Evolutionary conservation across 2,113 vertebrate species (phyloP), one percentile per base, ranked within the genome.

Genomic region (Pseudorhombus dupliciocellatus): DNA sequence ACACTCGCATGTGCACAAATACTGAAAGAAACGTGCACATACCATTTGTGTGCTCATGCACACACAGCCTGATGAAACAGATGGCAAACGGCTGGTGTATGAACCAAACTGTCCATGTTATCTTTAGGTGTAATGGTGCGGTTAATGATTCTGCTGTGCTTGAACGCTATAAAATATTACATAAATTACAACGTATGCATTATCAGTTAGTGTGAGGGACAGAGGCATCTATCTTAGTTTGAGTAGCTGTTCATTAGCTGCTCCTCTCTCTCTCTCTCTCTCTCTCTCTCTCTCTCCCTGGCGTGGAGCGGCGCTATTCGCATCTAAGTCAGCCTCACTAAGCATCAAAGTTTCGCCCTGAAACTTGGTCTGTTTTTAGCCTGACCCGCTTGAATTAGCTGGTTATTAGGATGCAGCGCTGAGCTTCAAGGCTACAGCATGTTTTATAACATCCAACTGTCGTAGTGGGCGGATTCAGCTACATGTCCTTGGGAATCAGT

Each of bases 111-210:
- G 88, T 88, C 90, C 84, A 55, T 84, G 84, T 87, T 87, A 88
- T 91, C 86, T 93, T 85, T 73, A 82, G 83, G 89, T 88, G 86
- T 91, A 94, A 93, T 92, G 92, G 87, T 88, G 92, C 85, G 61
- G 90, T 75, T 92, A 93, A 93, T 93, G 87, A 89, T 90, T 80
- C 81, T 56, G 84, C 81, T 72, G 75, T 88, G 90, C 88, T 88
- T 83, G 83, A 82, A 84, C 2, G 81, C 80, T 70, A 83, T 76
- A 44, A 73, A 91, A 89, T 80, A 79, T 89, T 84, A 81, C 80
- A 88, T 87, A 86, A 88, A 92, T 92, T 80, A 90, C 81, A 90
- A 91, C 84, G 75, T 90, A 84, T 85, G 88, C 77, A 75, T 82
- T 88, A 80, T 90, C 81, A 75, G 70, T 89, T 89, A 79, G 75